A percentile compares a stretch with the other conserved stretches of the same genome.
phyloP scores from a whole-genome alignment of 2,888 invertebrate species.

The Heliothis peltigera region DNA sequence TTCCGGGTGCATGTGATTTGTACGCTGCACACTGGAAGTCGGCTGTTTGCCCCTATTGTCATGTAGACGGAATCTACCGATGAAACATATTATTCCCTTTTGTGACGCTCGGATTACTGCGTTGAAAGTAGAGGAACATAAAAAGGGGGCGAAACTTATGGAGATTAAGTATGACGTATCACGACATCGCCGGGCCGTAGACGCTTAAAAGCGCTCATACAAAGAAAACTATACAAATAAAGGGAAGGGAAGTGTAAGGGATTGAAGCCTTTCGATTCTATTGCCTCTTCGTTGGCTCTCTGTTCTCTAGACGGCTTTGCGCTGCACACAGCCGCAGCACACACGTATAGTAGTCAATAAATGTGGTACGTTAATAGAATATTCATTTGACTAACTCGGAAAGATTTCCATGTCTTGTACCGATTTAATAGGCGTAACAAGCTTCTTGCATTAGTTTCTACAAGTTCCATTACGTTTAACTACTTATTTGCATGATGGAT shows the following conservation, averaged over 20 bases:
- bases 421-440: constrained; percentile 43
- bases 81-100: constrained; percentile 48
- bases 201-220: constrained; percentile 43
- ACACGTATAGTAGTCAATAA: background rate
- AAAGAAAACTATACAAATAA: constrained; percentile 58
- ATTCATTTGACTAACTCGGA: constrained; percentile 18
- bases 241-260: constrained; percentile 38
- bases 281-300: constrained; percentile 52
- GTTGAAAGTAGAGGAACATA: constrained; percentile 29
- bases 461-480: constrained; percentile 44
- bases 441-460: constrained; percentile 44
- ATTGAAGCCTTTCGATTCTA: constrained; percentile 41
- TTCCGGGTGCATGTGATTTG: constrained; percentile 58
- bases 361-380: constrained; percentile 16
- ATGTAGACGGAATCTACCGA: constrained; percentile 36
- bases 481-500: constrained; percentile 50
- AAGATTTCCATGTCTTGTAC: constrained; percentile 25
- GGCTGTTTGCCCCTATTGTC: constrained; percentile 44
- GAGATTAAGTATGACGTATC: constrained; percentile 59
- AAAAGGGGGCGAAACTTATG: constrained; percentile 45
- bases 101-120: constrained; percentile 45
- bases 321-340: constrained; percentile 2
- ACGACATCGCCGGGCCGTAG: constrained; percentile 26
- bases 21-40: constrained; percentile 41
- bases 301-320: constrained; percentile 12